A percentile compares a stretch with the other conserved stretches of the same genome.
Conservation (phyloP, 2,113 vertebrate species). For the Erinaceus europaeus region DNA sequence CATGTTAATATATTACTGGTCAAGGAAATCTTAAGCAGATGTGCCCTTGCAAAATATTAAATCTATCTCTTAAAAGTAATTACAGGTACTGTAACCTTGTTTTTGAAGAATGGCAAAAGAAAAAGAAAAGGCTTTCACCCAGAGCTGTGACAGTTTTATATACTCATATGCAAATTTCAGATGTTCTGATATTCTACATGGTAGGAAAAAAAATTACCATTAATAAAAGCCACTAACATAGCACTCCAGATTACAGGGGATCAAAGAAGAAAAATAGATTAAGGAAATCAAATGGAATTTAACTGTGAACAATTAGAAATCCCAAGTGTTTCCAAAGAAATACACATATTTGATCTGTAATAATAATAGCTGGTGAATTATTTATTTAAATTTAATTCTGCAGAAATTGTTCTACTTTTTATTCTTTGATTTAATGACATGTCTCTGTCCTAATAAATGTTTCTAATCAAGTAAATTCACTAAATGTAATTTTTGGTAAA, state of each 20-base stretch:
- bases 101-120: too few species aligned
- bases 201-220: conserved; percentile 31
- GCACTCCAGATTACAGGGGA: conserved; percentile 52
- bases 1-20: background rate
- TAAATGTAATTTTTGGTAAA: conserved; percentile 48
- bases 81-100: background rate
- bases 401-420: conserved; percentile 51
- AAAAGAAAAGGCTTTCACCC: background rate
- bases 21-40: background rate
- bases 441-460: conserved; percentile 51
- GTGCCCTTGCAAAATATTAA: conserved; percentile 6
- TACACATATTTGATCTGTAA: conserved; percentile 68
- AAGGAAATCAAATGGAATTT: conserved; percentile 69
- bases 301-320: conserved; percentile 68
- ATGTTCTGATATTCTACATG: conserved; percentile 52
- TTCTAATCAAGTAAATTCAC: conserved; percentile 41
- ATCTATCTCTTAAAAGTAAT: background rate
- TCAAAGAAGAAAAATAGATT: conserved; percentile 69
- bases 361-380: conserved; percentile 69
- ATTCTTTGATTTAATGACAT: conserved; percentile 48
- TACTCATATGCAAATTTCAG: conserved; percentile 14
- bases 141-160: conserved; percentile 24
- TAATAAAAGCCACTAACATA: conserved; percentile 56
- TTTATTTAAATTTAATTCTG: conserved; percentile 64
- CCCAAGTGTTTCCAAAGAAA: conserved; percentile 55